Conservation (phyloP, 2,888 invertebrate genomes). For the Calliphora vomitoria region DNA sequence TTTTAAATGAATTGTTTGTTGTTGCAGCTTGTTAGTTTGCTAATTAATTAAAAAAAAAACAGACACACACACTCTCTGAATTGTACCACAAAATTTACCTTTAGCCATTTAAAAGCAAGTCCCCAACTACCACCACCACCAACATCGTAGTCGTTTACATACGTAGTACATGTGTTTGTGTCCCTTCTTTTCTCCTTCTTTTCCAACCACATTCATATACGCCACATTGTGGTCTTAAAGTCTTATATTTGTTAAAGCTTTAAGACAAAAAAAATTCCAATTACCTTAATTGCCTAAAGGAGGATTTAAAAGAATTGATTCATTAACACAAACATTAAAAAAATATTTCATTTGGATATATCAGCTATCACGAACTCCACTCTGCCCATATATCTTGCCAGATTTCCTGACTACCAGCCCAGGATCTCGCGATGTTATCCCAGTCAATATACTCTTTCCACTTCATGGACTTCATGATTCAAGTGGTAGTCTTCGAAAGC, state of each 20-base stretch:
- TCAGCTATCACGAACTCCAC: no score
- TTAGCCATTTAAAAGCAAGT: conserved; percentile 31
- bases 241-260: conserved; percentile 45
- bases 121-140: conserved; percentile 4
- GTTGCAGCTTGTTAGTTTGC: conserved; percentile 69
- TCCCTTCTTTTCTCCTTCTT: conserved; percentile 5
- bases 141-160: neutral
- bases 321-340: neutral
- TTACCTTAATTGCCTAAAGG: conserved; percentile 62
- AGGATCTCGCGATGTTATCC: no score
- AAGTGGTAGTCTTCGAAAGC: no score
- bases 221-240: conserved; percentile 39
- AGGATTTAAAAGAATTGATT: conserved; percentile 33
- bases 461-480: no score
- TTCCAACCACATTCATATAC: conserved; percentile 9
- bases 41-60: conserved; percentile 71
- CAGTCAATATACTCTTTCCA: no score
- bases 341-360: neutral
- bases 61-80: conserved; percentile 11
- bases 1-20: conserved; percentile 64
- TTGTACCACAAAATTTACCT: conserved; percentile 16
- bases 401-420: no score
- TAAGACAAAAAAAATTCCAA: conserved; percentile 47
- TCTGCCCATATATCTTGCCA: no score
- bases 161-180: neutral